A percentile compares a stretch with the other conserved stretches of the same genome.
Evolutionary conservation across 1,140 invertebrate genomes (phyloP).

Genomic region (Mycetomoellerius zeteki): DNA sequence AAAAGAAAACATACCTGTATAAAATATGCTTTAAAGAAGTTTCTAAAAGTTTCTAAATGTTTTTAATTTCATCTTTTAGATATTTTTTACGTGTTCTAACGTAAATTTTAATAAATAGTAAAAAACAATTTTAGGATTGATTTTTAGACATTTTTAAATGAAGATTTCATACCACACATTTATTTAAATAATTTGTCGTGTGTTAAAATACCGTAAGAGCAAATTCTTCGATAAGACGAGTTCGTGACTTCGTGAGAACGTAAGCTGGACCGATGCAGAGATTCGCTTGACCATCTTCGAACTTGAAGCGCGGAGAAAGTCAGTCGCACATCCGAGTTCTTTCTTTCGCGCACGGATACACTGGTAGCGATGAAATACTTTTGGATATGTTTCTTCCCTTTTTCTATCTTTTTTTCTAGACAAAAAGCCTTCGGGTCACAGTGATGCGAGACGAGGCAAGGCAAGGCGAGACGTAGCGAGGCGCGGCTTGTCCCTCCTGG

Average conservation of each 20-base stretch:
- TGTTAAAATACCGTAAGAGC: neutral
- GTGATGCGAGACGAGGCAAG: conserved; percentile 57
- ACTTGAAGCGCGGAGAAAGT: conserved; percentile 82
- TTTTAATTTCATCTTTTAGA: neutral
- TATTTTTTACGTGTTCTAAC: neutral
- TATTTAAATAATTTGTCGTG: neutral
- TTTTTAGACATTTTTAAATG: neutral
- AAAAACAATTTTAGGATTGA: neutral
- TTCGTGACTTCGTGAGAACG: neutral
- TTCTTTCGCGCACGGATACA: conserved; percentile 6
- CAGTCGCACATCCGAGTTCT: conserved; percentile 56
- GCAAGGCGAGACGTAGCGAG: conserved; percentile 72
- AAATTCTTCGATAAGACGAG: neutral
- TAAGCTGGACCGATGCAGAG: conserved; percentile 39
- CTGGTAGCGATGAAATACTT: conserved; percentile 61
- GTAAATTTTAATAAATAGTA: neutral
- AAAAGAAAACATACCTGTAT: neutral
- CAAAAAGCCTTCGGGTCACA: conserved; percentile 83
- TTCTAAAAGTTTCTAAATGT: neutral
- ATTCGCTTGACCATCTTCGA: conserved; percentile 61
- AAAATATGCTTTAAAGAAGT: neutral
- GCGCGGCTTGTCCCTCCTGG: conserved; percentile 82
- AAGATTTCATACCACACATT: neutral
- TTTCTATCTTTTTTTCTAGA: conserved; percentile 76
- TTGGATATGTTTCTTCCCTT: conserved; percentile 69